Conservation (phyloP, 2,888 invertebrate species). For the Microchrysa polita region DNA sequence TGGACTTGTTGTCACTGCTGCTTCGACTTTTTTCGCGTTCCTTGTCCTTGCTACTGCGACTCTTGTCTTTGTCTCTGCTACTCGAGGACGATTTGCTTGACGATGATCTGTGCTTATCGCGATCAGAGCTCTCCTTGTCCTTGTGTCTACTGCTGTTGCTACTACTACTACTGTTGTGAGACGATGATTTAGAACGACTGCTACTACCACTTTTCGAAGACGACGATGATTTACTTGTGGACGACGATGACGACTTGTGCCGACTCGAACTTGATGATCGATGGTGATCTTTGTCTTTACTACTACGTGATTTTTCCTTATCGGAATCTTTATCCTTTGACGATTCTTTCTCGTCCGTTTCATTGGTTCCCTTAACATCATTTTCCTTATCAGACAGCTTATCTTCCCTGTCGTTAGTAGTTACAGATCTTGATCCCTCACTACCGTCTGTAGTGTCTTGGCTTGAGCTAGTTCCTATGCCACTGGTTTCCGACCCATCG, state of each 20-base stretch:
- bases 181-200: constrained; percentile 43
- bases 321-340: constrained; percentile 56
- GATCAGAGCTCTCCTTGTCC: constrained; percentile 67
- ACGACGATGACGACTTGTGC: constrained; percentile 52
- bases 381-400: constrained; percentile 56
- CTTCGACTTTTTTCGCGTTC: constrained; percentile 58
- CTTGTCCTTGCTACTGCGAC: constrained; percentile 53
- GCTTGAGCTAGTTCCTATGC: no score
- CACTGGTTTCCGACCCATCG: background rate
- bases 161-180: constrained; percentile 17
- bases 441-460: background rate
- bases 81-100: constrained; percentile 46
- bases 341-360: constrained; percentile 57
- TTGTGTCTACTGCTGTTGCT: constrained; percentile 64
- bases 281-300: constrained; percentile 58
- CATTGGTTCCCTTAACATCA: constrained; percentile 55
- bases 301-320: constrained; percentile 58
- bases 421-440: background rate
- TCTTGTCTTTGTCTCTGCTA: constrained; percentile 51
- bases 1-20: constrained; percentile 56
- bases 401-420: constrained; percentile 39
- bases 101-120: constrained; percentile 50
- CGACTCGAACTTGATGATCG: constrained; percentile 53
- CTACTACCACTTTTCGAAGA: constrained; percentile 53
- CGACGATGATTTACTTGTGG: constrained; percentile 50